A percentile compares a stretch with the other conserved stretches of the same genome.
These are phyloP conservation scores for Caerostris extrusa DNA, from an alignment of 1,140 invertebrate genomes.

Conservation along the genomic window DNA sequence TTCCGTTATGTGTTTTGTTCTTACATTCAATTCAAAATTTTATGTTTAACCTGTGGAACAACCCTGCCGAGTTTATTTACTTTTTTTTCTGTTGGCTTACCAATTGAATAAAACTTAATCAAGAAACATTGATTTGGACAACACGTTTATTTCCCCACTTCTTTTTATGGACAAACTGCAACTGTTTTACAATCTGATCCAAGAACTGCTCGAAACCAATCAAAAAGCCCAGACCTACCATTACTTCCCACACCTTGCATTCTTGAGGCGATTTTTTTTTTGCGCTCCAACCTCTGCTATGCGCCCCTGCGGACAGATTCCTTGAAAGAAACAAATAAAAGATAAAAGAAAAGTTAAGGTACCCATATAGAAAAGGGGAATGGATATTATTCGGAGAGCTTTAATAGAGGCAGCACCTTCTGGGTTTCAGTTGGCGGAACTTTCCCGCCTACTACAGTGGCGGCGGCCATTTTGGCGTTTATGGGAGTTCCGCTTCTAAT, in stretches of 20 bases:
- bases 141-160: not conserved
- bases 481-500: constrained; percentile 36
- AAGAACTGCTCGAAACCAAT: constrained; percentile 15
- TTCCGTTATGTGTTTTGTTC: too few species aligned
- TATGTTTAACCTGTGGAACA: not conserved
- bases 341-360: not conserved
- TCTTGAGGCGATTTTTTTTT: not conserved
- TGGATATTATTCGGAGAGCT: constrained; percentile 57
- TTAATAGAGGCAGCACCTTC: constrained; percentile 19
- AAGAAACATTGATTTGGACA: not conserved
- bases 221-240: not conserved
- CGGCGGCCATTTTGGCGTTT: constrained; percentile 48
- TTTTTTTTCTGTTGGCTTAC: not conserved
- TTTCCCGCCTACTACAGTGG: not conserved
- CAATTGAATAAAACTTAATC: not conserved
- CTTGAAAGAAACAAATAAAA: constrained; percentile 1
- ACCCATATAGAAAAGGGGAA: constrained; percentile 46
- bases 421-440: not conserved
- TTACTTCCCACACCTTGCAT: not conserved
- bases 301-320: constrained; percentile 16
- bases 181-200: constrained; percentile 34
- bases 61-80: not conserved
- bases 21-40: too few species aligned
- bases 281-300: not conserved
- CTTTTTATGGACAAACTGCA: not conserved